A percentile compares a stretch with the other conserved stretches of the same genome.
These are phyloP conservation scores for Luscinia megarhynchos DNA, from an alignment of 2,797 vertebrate genomes.

Conservation along the genomic window DNA sequence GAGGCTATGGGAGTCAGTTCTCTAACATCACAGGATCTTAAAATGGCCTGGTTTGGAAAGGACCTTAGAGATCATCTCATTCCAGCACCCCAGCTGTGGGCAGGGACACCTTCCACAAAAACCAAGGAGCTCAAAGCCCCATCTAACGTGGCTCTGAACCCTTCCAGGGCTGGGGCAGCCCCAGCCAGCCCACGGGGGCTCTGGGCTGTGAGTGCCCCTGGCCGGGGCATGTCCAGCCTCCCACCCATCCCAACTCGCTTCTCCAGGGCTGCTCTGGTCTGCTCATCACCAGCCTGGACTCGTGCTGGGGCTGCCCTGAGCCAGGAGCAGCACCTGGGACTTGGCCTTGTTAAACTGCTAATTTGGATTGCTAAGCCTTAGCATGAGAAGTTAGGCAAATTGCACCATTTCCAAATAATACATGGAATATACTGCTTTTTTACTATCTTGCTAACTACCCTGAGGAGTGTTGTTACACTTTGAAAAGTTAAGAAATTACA, in stretches of 20 bases:
- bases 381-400: background rate
- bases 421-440: background rate
- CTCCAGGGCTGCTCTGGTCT: background rate
- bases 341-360: background rate
- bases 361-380: background rate
- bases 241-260: background rate
- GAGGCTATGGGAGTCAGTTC: background rate
- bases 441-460: background rate
- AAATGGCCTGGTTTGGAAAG: background rate
- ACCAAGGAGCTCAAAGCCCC: background rate
- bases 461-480: background rate
- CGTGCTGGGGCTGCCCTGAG: fast-evolving
- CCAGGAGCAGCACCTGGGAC: fast-evolving
- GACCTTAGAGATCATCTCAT: background rate
- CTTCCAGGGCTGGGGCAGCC: background rate
- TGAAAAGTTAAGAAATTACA: background rate
- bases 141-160: background rate
- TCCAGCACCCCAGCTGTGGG: fast-evolving
- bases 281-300: background rate
- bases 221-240: fast-evolving
- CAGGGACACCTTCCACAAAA: background rate
- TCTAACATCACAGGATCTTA: background rate
- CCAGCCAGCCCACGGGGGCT: fast-evolving
- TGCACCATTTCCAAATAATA: background rate
- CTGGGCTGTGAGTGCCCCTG: background rate